Evolutionary conservation across 2,888 invertebrate genomes (phyloP).

Genomic region (Heterodera filipjevi): DNA sequence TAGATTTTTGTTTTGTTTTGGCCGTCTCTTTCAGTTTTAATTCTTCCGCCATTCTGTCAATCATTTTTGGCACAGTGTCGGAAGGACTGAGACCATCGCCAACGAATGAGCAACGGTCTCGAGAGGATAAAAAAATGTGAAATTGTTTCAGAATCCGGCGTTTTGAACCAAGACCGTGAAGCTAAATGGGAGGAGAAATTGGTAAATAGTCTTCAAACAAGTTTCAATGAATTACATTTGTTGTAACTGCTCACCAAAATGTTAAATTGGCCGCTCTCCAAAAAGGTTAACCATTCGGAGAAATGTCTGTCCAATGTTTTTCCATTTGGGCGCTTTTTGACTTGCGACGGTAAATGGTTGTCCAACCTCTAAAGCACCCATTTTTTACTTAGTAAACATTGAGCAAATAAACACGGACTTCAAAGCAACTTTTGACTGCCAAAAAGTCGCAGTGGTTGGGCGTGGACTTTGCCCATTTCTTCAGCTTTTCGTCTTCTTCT

Average conservation of each 20-base stretch:
- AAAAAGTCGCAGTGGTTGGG: slow-evolving; percentile 1
- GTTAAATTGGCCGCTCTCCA: slow-evolving; percentile 29
- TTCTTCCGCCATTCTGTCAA: slow-evolving; percentile 22
- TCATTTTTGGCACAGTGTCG: slow-evolving; percentile 21
- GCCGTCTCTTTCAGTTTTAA: slow-evolving; percentile 25
- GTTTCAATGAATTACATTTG: background rate
- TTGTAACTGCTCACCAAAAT: slow-evolving; percentile 1
- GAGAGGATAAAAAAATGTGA: slow-evolving; percentile 10
- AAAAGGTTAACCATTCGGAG: background rate
- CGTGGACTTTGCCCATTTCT: background rate
- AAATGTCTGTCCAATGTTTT: slow-evolving; percentile 5
- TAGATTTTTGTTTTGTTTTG: slow-evolving; percentile 19
- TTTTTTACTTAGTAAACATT: background rate
- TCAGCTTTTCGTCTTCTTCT: background rate
- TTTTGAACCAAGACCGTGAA: slow-evolving; percentile 37
- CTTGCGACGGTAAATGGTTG: slow-evolving; percentile 9
- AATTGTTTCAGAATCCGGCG: slow-evolving; percentile 23
- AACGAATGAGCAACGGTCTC: slow-evolving; percentile 13
- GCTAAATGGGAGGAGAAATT: slow-evolving; percentile 30
- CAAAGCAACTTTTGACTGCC: slow-evolving; percentile 18
- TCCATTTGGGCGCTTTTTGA: background rate
- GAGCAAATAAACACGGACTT: background rate
- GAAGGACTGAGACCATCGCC: slow-evolving; percentile 23
- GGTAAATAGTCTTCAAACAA: no score
- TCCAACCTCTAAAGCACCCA: slow-evolving; percentile 15